Evolutionary conservation across 2,888 invertebrate genomes (phyloP).

Genomic region (Sclerodermus sp.): DNA sequence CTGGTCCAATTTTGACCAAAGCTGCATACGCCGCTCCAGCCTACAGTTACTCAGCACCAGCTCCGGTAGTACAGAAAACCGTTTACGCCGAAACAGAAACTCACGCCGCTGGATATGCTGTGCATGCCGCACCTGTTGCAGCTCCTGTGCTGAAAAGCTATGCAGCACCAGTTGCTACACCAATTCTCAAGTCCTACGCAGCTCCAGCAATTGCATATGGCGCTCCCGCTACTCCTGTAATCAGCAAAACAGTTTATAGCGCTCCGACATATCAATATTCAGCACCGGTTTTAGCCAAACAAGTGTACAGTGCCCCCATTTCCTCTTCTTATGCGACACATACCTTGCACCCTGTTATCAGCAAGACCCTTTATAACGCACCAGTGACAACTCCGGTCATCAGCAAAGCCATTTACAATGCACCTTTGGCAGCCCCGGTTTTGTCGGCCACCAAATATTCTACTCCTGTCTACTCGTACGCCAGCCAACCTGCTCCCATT

Average conservation of each 20-base stretch:
- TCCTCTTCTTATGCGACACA: no score
- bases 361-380: no score
- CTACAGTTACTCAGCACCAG: constrained; percentile 6
- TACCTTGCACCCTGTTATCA: no score
- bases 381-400: background rate
- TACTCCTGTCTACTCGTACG: constrained; percentile 17
- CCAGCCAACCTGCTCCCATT: constrained; percentile 16
- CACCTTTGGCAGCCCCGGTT: background rate
- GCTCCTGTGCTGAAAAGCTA: background rate
- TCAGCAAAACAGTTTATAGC: constrained; percentile 5
- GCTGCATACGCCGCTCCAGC: constrained; percentile 9
- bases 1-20: constrained; percentile 19
- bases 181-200: constrained; percentile 16
- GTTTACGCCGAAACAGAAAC: background rate
- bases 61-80: background rate
- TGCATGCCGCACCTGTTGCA: background rate
- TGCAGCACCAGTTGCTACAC: constrained; percentile 1
- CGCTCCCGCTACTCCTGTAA: constrained; percentile 15
- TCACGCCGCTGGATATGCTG: no score
- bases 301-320: no score
- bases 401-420: no score
- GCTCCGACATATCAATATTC: no score
- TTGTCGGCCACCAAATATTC: constrained; percentile 16
- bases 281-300: no score
- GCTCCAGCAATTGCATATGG: constrained; percentile 15